Evolutionary conservation across 2,797 vertebrate genomes (phyloP).

Genomic region (Rhodeus uyekii): DNA sequence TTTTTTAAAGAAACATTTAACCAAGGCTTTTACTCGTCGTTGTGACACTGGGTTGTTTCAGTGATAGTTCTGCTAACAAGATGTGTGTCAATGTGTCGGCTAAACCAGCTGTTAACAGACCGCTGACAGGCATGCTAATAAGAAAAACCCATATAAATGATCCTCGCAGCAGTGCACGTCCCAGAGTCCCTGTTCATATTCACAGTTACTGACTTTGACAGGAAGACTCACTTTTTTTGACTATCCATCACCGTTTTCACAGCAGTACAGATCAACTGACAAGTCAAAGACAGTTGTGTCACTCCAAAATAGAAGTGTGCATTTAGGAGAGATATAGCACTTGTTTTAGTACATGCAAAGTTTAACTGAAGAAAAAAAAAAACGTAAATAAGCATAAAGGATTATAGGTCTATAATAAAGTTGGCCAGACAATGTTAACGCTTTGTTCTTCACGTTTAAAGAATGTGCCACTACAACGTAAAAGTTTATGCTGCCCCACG

Average conservation of each 20-base stretch:
- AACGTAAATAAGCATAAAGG: neutral
- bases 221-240: neutral
- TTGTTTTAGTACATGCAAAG: neutral
- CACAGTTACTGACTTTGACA: neutral
- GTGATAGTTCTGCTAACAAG: slow-evolving; percentile 26
- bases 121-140: slow-evolving; percentile 60
- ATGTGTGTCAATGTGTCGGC: slow-evolving; percentile 52
- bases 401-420: neutral
- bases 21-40: too few relatives aligned
- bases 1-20: too few relatives aligned
- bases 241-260: neutral
- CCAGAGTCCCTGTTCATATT: slow-evolving; percentile 4
- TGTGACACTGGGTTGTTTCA: neutral
- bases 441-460: neutral
- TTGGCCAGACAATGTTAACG: neutral
- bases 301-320: neutral
- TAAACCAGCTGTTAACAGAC: slow-evolving; percentile 60
- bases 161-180: slow-evolving; percentile 41
- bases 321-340: neutral
- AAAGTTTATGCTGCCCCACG: slow-evolving; percentile 16
- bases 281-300: neutral
- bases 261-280: slow-evolving; percentile 1
- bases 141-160: slow-evolving; percentile 45
- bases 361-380: neutral
- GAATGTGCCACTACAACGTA: neutral